Evolutionary conservation across 1,140 invertebrate species (phyloP).

Genomic region (Bombus waltoni): DNA sequence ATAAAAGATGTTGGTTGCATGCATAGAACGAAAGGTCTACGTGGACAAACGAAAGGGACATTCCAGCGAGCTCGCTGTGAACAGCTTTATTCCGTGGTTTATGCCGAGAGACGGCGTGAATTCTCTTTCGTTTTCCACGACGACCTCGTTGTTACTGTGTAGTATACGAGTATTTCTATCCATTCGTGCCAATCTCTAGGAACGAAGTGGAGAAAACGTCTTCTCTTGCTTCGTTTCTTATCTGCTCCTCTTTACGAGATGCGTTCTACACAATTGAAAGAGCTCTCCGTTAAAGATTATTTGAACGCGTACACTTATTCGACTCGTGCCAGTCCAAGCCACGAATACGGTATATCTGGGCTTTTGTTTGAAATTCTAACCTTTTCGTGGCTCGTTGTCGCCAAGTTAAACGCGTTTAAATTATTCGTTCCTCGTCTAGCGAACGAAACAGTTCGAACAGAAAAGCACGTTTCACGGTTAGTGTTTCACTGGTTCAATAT

Average conservation of each 20-base stretch:
- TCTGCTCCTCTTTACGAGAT: conserved; percentile 15
- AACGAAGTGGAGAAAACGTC: background rate
- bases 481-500: conserved; percentile 38
- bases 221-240: conserved; percentile 25
- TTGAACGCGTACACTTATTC: background rate
- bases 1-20: conserved; percentile 17
- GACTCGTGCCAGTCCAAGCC: background rate
- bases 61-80: background rate
- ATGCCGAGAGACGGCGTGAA: conserved; percentile 3
- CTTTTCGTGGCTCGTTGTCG: background rate
- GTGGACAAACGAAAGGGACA: conserved; percentile 40
- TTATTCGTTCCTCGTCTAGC: background rate
- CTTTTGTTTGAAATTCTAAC: background rate
- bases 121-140: conserved; percentile 31
- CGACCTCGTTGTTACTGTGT: background rate
- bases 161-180: conserved; percentile 2
- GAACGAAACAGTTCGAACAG: background rate
- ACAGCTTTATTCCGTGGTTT: background rate
- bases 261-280: conserved; percentile 17
- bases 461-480: conserved; percentile 31
- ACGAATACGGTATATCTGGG: background rate
- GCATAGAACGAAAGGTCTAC: conserved; percentile 38
- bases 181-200: conserved; percentile 24
- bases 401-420: background rate
- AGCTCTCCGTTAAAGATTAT: conserved; percentile 2